These are phyloP conservation scores for Apocheima hispidaria DNA, from an alignment of 2,888 invertebrate species.

Conservation along the genomic window DNA sequence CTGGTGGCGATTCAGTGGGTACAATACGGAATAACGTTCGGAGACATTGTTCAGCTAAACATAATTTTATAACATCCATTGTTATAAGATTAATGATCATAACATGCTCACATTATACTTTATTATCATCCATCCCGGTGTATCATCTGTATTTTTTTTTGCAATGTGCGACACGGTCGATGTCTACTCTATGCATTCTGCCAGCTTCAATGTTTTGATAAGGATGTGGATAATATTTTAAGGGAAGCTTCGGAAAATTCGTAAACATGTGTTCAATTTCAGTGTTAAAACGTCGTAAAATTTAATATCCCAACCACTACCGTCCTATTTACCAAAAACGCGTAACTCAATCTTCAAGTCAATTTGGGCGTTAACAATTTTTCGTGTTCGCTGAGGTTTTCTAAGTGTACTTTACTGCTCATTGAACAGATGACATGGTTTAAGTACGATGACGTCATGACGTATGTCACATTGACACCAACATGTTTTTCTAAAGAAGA, in stretches of 20 bases:
- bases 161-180: too few relatives aligned
- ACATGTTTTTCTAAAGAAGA: too few relatives aligned
- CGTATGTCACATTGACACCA: background rate
- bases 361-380: slow-evolving; percentile 28
- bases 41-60: too few relatives aligned
- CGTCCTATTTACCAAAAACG: slow-evolving; percentile 15
- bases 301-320: slow-evolving; percentile 15
- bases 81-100: too few relatives aligned
- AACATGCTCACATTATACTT: too few relatives aligned
- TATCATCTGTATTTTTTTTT: too few relatives aligned
- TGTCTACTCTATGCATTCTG: too few relatives aligned
- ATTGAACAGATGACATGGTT: background rate
- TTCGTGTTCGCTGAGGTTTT: slow-evolving; percentile 16
- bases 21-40: too few relatives aligned
- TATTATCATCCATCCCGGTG: too few relatives aligned
- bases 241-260: background rate
- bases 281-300: background rate
- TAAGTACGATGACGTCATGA: background rate
- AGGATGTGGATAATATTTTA: background rate
- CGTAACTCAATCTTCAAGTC: slow-evolving; percentile 22
- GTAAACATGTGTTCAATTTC: background rate
- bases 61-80: too few relatives aligned
- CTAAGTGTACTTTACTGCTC: slow-evolving; percentile 11
- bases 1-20: too few relatives aligned
- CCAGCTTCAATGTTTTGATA: background rate